Evolutionary conservation across 2,113 vertebrate species (phyloP).

Genomic region (Oostethus manadensis): DNA sequence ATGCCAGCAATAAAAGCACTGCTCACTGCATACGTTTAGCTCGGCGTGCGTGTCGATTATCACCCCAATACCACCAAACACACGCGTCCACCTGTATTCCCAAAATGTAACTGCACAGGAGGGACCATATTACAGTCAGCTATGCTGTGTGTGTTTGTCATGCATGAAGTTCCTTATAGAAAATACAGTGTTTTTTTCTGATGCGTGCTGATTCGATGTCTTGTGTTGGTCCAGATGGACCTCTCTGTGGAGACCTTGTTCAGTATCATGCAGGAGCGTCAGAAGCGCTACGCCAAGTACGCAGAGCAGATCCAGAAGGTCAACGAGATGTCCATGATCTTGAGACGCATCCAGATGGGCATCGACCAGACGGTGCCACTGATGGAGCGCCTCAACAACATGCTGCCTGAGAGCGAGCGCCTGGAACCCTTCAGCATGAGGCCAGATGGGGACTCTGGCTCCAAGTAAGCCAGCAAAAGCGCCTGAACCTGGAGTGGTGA

Average conservation of each 20-base stretch:
- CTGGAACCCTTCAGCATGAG: constrained; percentile 95
- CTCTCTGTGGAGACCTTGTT: constrained; percentile 89
- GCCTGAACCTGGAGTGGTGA: neutral
- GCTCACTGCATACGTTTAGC: too few species aligned
- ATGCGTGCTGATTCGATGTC: neutral
- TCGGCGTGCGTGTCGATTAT: too few species aligned
- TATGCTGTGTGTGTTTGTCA: too few species aligned
- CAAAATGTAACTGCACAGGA: too few species aligned
- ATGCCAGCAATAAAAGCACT: too few species aligned
- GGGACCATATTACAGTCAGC: too few species aligned
- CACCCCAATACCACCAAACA: too few species aligned
- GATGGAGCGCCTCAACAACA: constrained; percentile 92
- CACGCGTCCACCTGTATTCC: too few species aligned
- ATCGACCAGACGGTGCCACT: constrained; percentile 93
- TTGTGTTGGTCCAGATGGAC: constrained; percentile 80
- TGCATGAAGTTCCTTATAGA: too few species aligned
- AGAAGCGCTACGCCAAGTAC: constrained; percentile 96
- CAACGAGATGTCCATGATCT: constrained; percentile 97
- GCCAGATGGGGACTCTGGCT: constrained; percentile 70
- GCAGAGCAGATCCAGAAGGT: constrained; percentile 99
- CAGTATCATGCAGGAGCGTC: constrained; percentile 95
- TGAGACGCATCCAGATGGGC: constrained; percentile 96
- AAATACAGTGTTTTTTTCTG: neutral
- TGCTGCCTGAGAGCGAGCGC: constrained; percentile 88
- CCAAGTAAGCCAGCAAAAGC: constrained; percentile 39